Base-by-base conservation (phyloP, 2,888 invertebrate genomes). In the Pachydiplax longipennis region DNA sequence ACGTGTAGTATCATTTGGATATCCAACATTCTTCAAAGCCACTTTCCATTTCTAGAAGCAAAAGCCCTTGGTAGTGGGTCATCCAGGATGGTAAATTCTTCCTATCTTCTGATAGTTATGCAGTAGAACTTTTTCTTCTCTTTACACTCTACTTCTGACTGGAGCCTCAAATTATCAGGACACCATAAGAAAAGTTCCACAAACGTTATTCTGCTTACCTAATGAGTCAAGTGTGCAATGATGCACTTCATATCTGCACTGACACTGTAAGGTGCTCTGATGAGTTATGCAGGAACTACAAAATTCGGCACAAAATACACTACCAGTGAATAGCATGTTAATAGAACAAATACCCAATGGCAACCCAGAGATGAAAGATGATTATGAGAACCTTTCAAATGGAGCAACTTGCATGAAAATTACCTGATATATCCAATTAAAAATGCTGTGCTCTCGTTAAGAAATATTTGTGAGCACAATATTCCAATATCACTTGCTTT, bases 251-350 rank as follows among this genome's bases (percentile, higher is more conserved):
- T 87, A 87, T 53, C 87, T 58, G 87, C 87, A 87, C 87, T 61
- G 61, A 87, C 87, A 87, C 87, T 87, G 87, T 87, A 58, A 87
- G 87, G 87, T 87, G 87, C 87, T 61, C 87, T 87, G 87, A 61
- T 87, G 87, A 18, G 13, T 87, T 61, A 87, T 87, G 61, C 87
- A 87, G 87, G 87, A 87, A 87, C 87, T 87, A 87, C 58, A 87
- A 87, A 87, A 65, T 87, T 87, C 37, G 87, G 87, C 61, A 87
- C 65, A 87, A 87, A 87, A 87, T 87, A 87, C 37, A 65, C 87
- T 87, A 87, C 87, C 58, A 73, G 31, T 73, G 73, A 73, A 31
- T 31, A 73, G 25, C 31, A 73, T 25, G 73, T 73, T 73, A 31
- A 31, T 12, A 31, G 31, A 65, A 37, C 37, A 37, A 22, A 65